Evolutionary conservation across 2,113 vertebrate species (phyloP), one percentile per base, ranked within the genome.

Genomic region (Anarhynchus alexandrinus): DNA sequence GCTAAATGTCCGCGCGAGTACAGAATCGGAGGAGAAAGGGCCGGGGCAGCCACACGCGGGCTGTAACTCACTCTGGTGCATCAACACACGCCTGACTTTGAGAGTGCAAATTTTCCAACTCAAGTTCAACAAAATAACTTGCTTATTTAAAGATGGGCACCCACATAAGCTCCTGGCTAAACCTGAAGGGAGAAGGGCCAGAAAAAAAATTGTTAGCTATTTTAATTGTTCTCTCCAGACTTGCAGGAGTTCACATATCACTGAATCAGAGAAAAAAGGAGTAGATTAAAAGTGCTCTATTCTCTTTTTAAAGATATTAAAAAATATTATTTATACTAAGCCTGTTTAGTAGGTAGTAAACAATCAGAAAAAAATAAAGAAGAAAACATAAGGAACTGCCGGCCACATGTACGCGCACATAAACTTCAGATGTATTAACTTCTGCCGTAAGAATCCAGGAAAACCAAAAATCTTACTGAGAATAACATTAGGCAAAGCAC

Each of bases 1-100:
- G 45, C n/a, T 12, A 13, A 29, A 66, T 36, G 9, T 2, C 30
- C 0, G 3, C 0, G 0, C 2, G 11, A 43, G 54, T 26, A 45
- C 2, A 5, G 67, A n/a, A n/a, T 9, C 1, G 1, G 43, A 62
- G 59, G 52, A 55, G 61, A 72, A 73, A 8, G 64, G 43, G 23
- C 49, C 21, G 8, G 23, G 32, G 15, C 14, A 26, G 61, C 43
- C 26, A 55, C 16, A 1, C 20, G 3, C 11, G 2, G 54, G 18
- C 38, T 54, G 3, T 11, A 21, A 29, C 38, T 26, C 42, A 9
- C 36, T 30, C 42, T 15, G 27, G 49, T 45, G 34, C 51, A 64
- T 23, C 29, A 10, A 20, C 23, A 45, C 15, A 3, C 15, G 21
- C 70, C 34, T 17, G 5, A 11, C 27, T 81, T n/a, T 0, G 2